Conservation (phyloP, 2,113 vertebrate genomes). For the Rostratula benghalensis region DNA sequence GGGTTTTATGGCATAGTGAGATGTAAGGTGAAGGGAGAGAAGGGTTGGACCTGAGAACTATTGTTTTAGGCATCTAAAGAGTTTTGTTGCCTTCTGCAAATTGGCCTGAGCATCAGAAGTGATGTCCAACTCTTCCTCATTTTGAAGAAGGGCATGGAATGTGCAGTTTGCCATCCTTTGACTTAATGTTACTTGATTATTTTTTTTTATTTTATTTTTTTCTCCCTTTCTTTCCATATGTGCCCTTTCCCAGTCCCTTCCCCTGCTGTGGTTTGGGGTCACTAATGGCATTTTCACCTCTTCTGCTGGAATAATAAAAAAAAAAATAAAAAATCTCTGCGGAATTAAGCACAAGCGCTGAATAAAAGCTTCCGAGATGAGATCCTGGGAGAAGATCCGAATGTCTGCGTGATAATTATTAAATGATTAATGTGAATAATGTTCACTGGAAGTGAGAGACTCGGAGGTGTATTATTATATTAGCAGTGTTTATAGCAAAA, state of each 20-base stretch:
- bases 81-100: neutral
- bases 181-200: neutral
- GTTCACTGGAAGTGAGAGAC: neutral
- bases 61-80: neutral
- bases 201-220: no score
- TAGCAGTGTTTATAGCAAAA: neutral
- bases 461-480: neutral
- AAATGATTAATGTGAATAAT: neutral
- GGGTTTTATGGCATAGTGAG: neutral
- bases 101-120: neutral
- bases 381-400: neutral
- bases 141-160: neutral
- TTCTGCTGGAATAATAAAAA: neutral
- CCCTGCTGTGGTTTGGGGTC: neutral
- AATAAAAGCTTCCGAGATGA: neutral
- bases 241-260: neutral
- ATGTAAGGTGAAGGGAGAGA: no score
- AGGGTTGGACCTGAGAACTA: neutral
- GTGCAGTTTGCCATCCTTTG: neutral
- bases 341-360: neutral
- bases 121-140: neutral
- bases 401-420: neutral
- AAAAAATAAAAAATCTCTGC: neutral
- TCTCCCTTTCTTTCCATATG: rapidly evolving
- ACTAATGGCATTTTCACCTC: neutral